Evolutionary conservation across 37 sponge, comb jelly and placozoan species (phyloP).

Genomic region (Eunapius fragilis): DNA sequence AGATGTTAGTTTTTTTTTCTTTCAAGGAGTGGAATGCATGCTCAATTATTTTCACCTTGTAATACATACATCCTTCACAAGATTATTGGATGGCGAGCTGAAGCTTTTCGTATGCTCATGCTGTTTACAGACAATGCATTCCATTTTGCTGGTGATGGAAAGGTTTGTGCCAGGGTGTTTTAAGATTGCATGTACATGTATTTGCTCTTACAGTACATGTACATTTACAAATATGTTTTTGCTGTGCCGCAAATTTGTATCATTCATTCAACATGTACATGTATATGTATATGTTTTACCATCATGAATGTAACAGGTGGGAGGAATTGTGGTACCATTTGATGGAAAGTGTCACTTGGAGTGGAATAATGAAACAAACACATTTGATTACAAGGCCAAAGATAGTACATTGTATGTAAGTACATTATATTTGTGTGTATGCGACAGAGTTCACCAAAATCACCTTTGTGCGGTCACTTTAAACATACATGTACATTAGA

Average conservation of each 20-base stretch:
- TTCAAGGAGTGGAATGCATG: too few relatives aligned
- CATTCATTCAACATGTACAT: too few relatives aligned
- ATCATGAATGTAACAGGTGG: not conserved
- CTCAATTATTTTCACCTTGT: too few relatives aligned
- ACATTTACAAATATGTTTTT: too few relatives aligned
- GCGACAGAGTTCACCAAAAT: not conserved
- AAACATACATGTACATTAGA: too few relatives aligned
- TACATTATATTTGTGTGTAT: not conserved
- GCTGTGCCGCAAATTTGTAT: too few relatives aligned
- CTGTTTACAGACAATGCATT: constrained; percentile 44
- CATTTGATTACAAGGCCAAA: not conserved
- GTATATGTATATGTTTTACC: too few relatives aligned
- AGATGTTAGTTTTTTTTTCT: not conserved
- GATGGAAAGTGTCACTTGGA: not conserved
- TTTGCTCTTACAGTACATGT: not conserved
- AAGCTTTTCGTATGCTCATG: constrained; percentile 40
- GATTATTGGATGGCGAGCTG: constrained; percentile 59
- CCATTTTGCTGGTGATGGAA: constrained; percentile 75
- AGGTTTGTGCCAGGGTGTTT: constrained; percentile 6
- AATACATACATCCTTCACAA: not conserved
- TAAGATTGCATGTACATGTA: not conserved
- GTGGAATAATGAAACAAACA: not conserved
- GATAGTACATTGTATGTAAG: not conserved
- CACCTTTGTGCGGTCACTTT: not conserved
- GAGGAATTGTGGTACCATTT: not conserved